phyloP scores from a whole-genome alignment of 2,888 invertebrate genomes.

The Argyra leucocephala region DNA sequence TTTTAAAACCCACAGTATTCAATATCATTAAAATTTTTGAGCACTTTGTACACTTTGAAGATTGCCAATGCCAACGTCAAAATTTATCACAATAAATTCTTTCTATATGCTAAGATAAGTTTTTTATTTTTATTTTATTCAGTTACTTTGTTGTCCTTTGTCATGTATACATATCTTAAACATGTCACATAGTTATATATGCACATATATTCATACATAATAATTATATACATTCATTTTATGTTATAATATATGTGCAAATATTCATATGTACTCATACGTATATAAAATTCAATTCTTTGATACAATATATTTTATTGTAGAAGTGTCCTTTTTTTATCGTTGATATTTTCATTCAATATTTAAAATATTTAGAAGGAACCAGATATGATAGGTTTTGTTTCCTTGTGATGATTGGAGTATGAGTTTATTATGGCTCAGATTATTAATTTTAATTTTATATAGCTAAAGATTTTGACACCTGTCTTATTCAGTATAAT shows the following conservation, averaged over 20 bases:
- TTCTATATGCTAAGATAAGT: too few species aligned
- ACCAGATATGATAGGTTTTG: not conserved
- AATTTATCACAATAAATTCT: too few species aligned
- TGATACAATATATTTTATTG: not conserved
- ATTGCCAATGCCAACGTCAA: too few species aligned
- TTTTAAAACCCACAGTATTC: too few species aligned
- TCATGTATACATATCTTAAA: not conserved
- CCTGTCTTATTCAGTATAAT: not conserved
- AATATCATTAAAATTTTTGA: too few species aligned
- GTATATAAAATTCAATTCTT: not conserved
- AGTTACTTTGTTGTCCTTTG: not conserved
- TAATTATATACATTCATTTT: too few species aligned
- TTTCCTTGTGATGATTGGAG: not conserved
- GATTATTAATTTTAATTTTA: constrained; percentile 3
- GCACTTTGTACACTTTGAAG: too few species aligned
- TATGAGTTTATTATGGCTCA: not conserved
- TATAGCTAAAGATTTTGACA: not conserved
- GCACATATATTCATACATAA: not conserved
- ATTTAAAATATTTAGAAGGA: not conserved
- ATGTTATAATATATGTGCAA: too few species aligned
- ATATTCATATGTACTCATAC: too few species aligned
- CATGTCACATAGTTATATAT: not conserved
- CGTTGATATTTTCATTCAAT: not conserved
- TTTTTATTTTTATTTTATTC: too few species aligned
- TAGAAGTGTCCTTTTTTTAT: not conserved